A percentile compares a stretch with the other conserved stretches of the same genome.
Conservation (phyloP, 2,888 invertebrate genomes). For the Eupithecia centaureata region DNA sequence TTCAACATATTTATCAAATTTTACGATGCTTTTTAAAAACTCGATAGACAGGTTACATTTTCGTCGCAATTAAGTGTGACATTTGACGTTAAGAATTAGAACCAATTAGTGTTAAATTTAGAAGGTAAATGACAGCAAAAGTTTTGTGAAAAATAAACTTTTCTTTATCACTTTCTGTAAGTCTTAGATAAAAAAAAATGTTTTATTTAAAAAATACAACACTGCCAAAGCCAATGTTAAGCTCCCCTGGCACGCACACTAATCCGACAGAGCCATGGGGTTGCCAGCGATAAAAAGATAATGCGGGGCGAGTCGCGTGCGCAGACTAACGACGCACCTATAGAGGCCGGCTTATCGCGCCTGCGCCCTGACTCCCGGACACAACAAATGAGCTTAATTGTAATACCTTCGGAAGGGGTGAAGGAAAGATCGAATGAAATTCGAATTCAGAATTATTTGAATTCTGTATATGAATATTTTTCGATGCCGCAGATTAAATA, state of each 20-base stretch:
- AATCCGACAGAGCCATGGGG: conserved; percentile 77
- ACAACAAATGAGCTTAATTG: conserved; percentile 81
- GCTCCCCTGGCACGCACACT: conserved; percentile 61
- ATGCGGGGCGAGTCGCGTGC: conserved; percentile 80
- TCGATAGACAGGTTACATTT: too few relatives aligned
- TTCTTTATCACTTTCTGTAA: too few relatives aligned
- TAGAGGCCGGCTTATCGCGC: conserved; percentile 79
- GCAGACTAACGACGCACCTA: conserved; percentile 82
- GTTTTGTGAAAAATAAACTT: too few relatives aligned
- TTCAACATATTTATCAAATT: background rate
- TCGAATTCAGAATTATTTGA: background rate
- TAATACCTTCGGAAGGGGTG: conserved; percentile 73
- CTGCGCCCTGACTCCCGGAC: conserved; percentile 61
- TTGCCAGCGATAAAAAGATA: conserved; percentile 82
- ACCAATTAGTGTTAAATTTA: background rate
- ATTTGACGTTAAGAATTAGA: background rate
- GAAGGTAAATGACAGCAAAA: too few relatives aligned
- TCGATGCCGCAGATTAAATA: too few relatives aligned
- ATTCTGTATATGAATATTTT: too few relatives aligned
- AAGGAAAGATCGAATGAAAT: background rate
- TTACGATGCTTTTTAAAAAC: background rate
- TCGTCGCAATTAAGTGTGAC: background rate
- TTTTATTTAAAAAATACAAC: background rate
- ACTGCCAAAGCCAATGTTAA: conserved; percentile 47
- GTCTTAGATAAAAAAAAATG: too few relatives aligned